These are phyloP conservation scores for Patiria pectinifera DNA, from an alignment of 53 echinoderm and acorn worm species.

Conservation along the genomic window DNA sequence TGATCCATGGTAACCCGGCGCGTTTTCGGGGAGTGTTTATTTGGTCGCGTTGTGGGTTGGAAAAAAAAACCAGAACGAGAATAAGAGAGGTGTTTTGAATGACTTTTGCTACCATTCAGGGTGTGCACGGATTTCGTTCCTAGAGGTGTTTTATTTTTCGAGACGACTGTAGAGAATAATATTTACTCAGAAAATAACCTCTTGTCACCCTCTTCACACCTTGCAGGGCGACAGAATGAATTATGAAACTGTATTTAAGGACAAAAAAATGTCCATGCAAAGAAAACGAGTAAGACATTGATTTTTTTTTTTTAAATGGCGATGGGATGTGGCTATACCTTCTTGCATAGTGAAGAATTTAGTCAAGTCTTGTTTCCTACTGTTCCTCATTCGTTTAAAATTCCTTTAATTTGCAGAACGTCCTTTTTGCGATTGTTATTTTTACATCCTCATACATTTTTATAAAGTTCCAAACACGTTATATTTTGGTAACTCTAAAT, in stretches of 20 bases:
- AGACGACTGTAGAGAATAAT: constrained; percentile 2
- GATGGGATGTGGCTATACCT: no score
- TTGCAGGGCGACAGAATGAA: not conserved
- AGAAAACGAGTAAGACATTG: not conserved
- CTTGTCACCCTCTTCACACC: constrained; percentile 9
- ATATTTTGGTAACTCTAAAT: no score
- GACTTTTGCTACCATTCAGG: not conserved
- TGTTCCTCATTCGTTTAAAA: no score
- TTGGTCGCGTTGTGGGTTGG: constrained; percentile 12
- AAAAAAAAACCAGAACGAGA: not conserved
- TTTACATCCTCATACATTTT: no score
- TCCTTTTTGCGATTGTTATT: no score
- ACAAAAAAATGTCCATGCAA: no score
- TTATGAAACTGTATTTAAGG: not conserved
- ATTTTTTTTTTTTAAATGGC: no score
- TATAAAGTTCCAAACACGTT: no score
- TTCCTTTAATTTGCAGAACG: no score
- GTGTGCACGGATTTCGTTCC: not conserved
- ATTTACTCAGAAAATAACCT: constrained; percentile 15
- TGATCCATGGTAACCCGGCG: not conserved
- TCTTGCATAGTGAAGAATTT: no score
- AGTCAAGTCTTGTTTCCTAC: no score
- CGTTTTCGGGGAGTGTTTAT: not conserved
- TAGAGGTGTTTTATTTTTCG: not conserved
- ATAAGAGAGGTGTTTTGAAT: constrained; percentile 9